Conservation (phyloP, 2,113 vertebrate genomes). For the Cisticola juncidis region DNA sequence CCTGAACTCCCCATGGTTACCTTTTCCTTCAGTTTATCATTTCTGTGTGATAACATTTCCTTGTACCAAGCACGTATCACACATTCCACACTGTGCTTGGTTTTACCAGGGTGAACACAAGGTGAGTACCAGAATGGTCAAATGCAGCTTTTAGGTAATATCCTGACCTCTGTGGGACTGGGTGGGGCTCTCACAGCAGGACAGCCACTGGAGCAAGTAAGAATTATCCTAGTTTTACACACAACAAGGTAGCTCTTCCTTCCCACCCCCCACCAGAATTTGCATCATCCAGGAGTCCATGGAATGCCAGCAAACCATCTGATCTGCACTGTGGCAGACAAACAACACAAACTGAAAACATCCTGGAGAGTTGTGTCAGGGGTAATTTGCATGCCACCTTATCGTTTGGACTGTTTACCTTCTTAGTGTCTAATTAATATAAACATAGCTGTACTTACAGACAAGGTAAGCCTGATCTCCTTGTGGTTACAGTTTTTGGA, state of each 20-base stretch:
- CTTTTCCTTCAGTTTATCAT: background rate
- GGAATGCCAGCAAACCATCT: background rate
- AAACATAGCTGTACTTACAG: constrained; percentile 73
- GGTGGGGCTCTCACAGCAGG: background rate
- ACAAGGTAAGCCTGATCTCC: constrained; percentile 78
- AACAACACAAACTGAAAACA: constrained; percentile 8
- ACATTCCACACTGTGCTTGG: background rate
- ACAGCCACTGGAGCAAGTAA: background rate
- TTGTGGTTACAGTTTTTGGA: constrained; percentile 82
- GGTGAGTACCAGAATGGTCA: background rate
- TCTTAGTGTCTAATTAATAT: constrained; percentile 25
- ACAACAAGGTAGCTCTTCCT: background rate
- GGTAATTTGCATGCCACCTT: constrained; percentile 14
- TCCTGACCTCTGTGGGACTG: background rate
- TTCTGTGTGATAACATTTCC: background rate
- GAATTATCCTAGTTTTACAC: background rate
- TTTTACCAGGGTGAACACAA: background rate
- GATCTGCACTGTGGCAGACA: background rate
- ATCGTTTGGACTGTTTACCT: constrained; percentile 31
- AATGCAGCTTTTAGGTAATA: background rate
- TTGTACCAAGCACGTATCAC: background rate
- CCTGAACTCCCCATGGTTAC: background rate
- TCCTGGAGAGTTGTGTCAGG: background rate
- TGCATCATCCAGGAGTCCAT: background rate
- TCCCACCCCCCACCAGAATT: background rate